These are phyloP conservation scores for Ascaphus truei DNA, from an alignment of 2,113 vertebrate species.

Conservation along the genomic window DNA sequence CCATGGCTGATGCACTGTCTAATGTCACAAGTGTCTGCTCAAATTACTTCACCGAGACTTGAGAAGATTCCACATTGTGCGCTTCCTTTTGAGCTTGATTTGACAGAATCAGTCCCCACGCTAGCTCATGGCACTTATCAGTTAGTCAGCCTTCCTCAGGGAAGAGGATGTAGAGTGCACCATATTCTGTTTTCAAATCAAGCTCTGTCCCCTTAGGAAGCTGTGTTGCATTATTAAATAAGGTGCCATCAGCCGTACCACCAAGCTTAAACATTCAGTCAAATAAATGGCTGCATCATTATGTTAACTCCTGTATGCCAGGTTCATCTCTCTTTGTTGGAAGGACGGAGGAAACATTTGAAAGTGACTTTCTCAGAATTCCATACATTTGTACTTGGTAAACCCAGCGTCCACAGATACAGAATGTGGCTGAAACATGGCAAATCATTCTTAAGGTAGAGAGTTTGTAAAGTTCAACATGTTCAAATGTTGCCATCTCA, in stretches of 20 bases:
- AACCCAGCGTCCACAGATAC: no score
- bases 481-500: no score
- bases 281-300: constrained; percentile 58
- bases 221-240: constrained; percentile 72
- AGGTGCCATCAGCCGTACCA: constrained; percentile 66
- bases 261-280: constrained; percentile 71
- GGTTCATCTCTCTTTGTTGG: constrained; percentile 31
- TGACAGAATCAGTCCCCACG: constrained; percentile 74
- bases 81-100: constrained; percentile 73
- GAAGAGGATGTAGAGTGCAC: constrained; percentile 73
- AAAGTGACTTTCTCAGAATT: neutral
- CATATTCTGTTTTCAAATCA: constrained; percentile 74
- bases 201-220: constrained; percentile 69
- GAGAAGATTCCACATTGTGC: constrained; percentile 67
- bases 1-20: constrained; percentile 72
- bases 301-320: constrained; percentile 57
- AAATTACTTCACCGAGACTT: constrained; percentile 69
- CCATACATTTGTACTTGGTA: no score
- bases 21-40: constrained; percentile 84
- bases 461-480: no score
- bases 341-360: neutral
- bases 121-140: constrained; percentile 80
- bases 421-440: no score
- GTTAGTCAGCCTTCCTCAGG: constrained; percentile 71
- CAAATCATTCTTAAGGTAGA: no score